These are phyloP conservation scores for Phallusia fumigata DNA, from an alignment of 23 tunicate species.

Conservation along the genomic window DNA sequence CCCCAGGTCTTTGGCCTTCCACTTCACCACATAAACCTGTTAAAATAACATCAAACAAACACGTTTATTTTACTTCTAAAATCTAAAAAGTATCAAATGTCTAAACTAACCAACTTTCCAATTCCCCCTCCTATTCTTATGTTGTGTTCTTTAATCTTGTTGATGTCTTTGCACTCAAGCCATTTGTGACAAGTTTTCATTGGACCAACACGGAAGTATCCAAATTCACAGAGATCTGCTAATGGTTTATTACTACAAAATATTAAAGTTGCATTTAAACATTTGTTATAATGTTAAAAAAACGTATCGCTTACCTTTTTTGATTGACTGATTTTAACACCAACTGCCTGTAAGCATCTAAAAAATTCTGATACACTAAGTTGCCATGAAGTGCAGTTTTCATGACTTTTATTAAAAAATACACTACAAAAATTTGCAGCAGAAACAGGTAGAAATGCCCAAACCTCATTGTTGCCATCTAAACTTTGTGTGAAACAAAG, in stretches of 20 bases:
- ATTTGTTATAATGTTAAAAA: background rate
- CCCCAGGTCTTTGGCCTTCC: slow-evolving; percentile 7
- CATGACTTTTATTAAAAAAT: background rate
- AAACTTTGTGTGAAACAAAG: too few species aligned
- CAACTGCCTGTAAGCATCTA: too few species aligned
- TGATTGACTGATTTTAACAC: too few species aligned
- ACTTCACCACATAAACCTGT: slow-evolving; percentile 46
- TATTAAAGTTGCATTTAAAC: background rate
- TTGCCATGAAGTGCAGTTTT: background rate
- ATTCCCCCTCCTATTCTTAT: background rate
- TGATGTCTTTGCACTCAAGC: background rate
- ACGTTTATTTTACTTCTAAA: background rate
- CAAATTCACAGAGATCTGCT: background rate
- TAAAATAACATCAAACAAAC: background rate
- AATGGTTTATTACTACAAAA: background rate
- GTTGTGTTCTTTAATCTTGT: background rate
- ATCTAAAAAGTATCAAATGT: background rate
- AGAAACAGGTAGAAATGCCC: too few species aligned
- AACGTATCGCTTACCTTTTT: too few species aligned
- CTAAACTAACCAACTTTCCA: background rate
- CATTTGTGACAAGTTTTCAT: slow-evolving; percentile 4
- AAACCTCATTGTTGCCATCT: too few species aligned
- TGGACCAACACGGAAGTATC: background rate
- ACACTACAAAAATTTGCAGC: too few species aligned
- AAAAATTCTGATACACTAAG: background rate